These are phyloP conservation scores for Holothuria leucospilota DNA, from an alignment of 53 echinoderm and acorn worm genomes.

Conservation along the genomic window DNA sequence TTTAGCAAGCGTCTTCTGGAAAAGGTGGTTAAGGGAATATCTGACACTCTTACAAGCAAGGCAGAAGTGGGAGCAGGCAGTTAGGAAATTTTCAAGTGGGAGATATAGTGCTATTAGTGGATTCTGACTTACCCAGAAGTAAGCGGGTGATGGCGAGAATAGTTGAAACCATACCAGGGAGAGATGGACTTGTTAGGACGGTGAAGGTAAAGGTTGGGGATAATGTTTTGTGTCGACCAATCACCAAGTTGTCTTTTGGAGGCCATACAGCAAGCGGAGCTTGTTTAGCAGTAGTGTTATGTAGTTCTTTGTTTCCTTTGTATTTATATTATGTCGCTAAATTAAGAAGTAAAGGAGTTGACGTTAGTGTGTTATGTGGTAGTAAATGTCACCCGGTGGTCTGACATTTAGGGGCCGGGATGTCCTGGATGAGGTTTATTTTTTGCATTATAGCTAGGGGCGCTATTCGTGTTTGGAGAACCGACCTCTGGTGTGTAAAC, in stretches of 20 bases:
- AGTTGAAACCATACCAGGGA: constrained; percentile 52
- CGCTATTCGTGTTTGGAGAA: too few species aligned
- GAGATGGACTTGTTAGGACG: constrained; percentile 54
- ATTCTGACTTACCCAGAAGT: constrained; percentile 57
- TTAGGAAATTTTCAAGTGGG: constrained; percentile 30
- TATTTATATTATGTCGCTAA: neutral
- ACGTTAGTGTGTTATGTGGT: neutral
- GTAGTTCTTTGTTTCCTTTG: neutral
- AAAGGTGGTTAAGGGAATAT: constrained; percentile 57
- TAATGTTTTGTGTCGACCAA: constrained; percentile 59
- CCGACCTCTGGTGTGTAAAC: too few species aligned
- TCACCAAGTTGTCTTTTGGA: constrained; percentile 66
- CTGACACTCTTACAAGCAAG: constrained; percentile 53
- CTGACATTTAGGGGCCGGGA: constrained; percentile 33
- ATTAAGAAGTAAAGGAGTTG: neutral
- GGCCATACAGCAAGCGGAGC: neutral
- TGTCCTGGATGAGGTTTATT: constrained; percentile 1
- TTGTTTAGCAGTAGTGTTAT: neutral
- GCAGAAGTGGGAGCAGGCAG: constrained; percentile 52
- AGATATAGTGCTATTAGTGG: constrained; percentile 54
- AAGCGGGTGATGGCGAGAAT: constrained; percentile 70
- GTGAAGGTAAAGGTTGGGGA: constrained; percentile 59
- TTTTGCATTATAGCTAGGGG: neutral
- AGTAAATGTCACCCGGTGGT: neutral
- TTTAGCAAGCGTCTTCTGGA: constrained; percentile 60